These are phyloP conservation scores for Diceros bicornis DNA, from an alignment of 2,797 vertebrate genomes.

Conservation along the genomic window DNA sequence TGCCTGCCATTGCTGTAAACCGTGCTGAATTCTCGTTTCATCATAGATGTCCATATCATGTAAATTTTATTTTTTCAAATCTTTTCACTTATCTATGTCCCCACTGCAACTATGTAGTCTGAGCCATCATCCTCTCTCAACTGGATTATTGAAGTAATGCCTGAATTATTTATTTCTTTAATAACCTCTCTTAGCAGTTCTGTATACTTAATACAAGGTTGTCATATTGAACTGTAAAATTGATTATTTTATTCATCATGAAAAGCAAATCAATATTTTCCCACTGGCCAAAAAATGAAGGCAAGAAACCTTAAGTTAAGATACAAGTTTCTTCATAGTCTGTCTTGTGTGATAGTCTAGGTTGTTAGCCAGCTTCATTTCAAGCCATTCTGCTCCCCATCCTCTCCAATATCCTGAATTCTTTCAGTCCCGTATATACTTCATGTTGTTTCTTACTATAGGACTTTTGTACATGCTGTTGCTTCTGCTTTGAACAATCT, in stretches of 20 bases:
- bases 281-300: not conserved
- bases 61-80: constrained; percentile 10
- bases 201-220: not conserved
- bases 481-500: not conserved
- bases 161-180: not conserved
- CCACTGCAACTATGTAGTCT: not conserved
- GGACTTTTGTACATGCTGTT: not conserved
- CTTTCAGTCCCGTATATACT: not conserved
- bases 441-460: not conserved
- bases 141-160: not conserved
- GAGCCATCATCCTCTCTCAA: not conserved
- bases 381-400: not conserved
- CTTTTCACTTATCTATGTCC: not conserved
- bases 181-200: not conserved
- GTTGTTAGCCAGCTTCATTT: not conserved
- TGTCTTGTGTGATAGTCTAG: not conserved
- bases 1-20: not conserved
- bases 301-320: not conserved
- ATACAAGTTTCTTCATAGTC: not conserved
- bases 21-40: not conserved
- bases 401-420: not conserved
- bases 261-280: not conserved
- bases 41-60: not conserved
- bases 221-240: not conserved
- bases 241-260: not conserved